Base-by-base conservation (phyloP, 2,113 vertebrate species). In the Poecilia latipinna region DNA sequence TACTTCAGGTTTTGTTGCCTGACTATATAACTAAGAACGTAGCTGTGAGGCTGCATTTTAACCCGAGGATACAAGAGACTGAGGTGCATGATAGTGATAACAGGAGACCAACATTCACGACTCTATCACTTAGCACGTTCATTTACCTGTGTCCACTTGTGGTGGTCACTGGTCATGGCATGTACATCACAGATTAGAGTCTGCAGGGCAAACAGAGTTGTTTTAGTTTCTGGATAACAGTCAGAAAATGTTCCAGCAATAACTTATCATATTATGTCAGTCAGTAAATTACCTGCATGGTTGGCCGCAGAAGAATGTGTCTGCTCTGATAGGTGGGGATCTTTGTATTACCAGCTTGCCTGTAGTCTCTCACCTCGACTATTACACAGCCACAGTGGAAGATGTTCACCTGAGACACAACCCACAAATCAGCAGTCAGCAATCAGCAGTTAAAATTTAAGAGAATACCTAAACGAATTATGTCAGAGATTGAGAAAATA, bases 331-430 rank as follows among this genome's bases (percentile, higher is more conserved):
- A 99, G 0, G 96, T 94, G 64, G 97, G 96, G 85, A 96, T 96
- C 90, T 99, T 99, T 90, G 96, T 94, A 74, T 96, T 97, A 73
- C 96, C 95, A 84, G 96, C 97, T 90, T 99, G 98, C 68, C 98
- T 93, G 73, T 98, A 99, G 89, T 99, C 98, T 91, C 98, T 95
- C 80, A 99, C 96, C 90, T 99, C 98, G 62, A 97, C 96, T 91
- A 99, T 95, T 75, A 99, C 98, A 89, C 98, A 99, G 63, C 98
- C 98, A 91, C 97, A 98, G 78, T 99, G 97, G 92, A 99, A 99
- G 93, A 99, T 98, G 93, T 99, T 99, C 85, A 98, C 97, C 98
- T 99, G 85, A 48, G n/a, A 85, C 42, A 74, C 24, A 86, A 65
- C 4, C 44, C 15, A 76, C 3, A 65, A n/a, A 5, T 37, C 2